phyloP scores from a whole-genome alignment of 2,113 vertebrate genomes.

The Oryctolagus cuniculus region DNA sequence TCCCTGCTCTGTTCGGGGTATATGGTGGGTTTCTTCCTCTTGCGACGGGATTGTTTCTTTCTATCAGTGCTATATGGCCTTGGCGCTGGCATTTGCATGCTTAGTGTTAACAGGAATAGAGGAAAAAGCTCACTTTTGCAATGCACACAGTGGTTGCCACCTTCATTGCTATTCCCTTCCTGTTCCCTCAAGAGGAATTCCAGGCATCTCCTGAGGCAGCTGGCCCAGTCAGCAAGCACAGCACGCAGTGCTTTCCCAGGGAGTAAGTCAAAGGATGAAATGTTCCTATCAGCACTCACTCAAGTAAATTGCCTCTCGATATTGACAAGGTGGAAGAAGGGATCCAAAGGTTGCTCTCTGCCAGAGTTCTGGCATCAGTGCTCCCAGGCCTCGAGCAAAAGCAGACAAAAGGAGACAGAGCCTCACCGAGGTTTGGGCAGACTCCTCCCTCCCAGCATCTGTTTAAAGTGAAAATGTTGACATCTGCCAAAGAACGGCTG shows the following conservation, averaged over 20 bases:
- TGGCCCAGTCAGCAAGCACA: constrained; percentile 65
- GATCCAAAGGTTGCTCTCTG: rapidly evolving
- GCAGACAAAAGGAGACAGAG: not conserved
- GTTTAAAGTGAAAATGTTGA: constrained; percentile 43
- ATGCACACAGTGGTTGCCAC: constrained; percentile 68
- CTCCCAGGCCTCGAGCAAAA: not conserved
- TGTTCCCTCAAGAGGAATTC: not conserved
- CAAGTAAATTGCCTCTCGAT: not conserved
- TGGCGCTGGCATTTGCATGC: constrained; percentile 64
- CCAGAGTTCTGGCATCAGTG: not conserved
- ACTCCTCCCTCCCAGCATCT: constrained; percentile 9
- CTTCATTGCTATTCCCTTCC: constrained; percentile 77
- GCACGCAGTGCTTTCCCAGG: constrained; percentile 74
- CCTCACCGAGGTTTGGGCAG: not conserved
- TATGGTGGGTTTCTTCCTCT: not conserved
- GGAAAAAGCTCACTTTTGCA: constrained; percentile 17
- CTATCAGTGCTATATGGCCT: constrained; percentile 42
- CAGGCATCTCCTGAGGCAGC: not conserved
- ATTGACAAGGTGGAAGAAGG: not conserved
- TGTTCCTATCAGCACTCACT: not conserved
- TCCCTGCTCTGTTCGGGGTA: not conserved
- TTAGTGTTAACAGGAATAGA: constrained; percentile 70
- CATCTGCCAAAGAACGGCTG: not conserved
- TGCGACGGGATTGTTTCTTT: not conserved
- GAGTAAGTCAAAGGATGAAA: constrained; percentile 76